Base-by-base conservation (phyloP, 2,797 vertebrate species). In the Rhincodon typus region DNA sequence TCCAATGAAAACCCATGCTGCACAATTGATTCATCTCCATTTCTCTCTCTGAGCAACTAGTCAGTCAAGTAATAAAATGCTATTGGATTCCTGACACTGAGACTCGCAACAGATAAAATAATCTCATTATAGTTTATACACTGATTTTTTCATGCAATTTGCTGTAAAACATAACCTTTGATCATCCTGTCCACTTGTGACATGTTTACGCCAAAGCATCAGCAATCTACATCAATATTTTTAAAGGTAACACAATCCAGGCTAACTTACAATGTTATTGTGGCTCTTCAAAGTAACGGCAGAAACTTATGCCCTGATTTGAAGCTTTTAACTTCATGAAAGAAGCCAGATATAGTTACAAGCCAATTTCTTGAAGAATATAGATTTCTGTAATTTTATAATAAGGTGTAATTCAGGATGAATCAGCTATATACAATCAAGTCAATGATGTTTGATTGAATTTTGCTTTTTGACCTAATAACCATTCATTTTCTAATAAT, bases 61-160 rank as follows among this genome's bases (percentile, higher is more conserved):
- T 95, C 70, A 95, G 70, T 34, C 62, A 69, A 93, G n/a, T 67
- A 93, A 67, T 34, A 67, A 93, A 93, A 93, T 93, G 19, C 90
- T 69, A 25, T 30, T 69, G 62, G 21, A 93, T 93, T 93, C 66
- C 42, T 95, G 94, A 46, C 50, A n/a, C 72, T 53, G 57, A 57
- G 70, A 95, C 72, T 57, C 53, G 27, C 25, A 42, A 53, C 19
- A 77, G 70, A 95, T 57, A 72, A 46, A 72, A 30, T 72, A 50
- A 72, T 94, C 69, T 72, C 21, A 91, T 66, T 91, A 7, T 62
- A 62, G 17, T n/a, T 38, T 91, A 62, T 38, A 69, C 62, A 93
- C 42, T 93, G 90, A 93, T 69, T 67, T 62, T 69, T 69, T 27
- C 19, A 34, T 93, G 62, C 34, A 53, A 74, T 42, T 53, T 74